These are phyloP conservation scores for Dromococcyx pavoninus DNA, from an alignment of 2,797 vertebrate genomes.

Conservation along the genomic window DNA sequence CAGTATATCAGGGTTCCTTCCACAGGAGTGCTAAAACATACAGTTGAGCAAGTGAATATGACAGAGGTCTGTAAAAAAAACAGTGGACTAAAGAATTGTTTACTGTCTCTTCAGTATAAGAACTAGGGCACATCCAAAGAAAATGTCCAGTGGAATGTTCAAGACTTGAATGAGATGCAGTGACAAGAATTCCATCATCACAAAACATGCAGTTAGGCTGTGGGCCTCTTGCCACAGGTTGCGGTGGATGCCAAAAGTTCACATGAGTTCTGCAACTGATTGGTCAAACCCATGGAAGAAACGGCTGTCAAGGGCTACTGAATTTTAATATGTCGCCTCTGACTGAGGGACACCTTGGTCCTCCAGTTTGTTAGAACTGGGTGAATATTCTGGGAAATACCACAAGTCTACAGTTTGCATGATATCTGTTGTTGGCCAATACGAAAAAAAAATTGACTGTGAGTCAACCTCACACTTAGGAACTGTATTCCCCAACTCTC, in stretches of 20 bases:
- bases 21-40: background rate
- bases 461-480: background rate
- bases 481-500: background rate
- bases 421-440: background rate
- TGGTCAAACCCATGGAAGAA: background rate
- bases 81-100: background rate
- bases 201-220: background rate
- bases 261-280: background rate
- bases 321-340: background rate
- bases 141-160: rapidly evolving
- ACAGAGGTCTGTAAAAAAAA: background rate
- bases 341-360: background rate
- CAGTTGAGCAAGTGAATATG: background rate
- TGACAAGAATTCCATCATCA: background rate
- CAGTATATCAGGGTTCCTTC: background rate
- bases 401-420: background rate
- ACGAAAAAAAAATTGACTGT: background rate
- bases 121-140: background rate
- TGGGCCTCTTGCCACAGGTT: background rate
- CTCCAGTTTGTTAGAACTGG: background rate
- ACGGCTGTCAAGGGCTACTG: background rate
- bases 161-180: background rate
- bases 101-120: background rate
- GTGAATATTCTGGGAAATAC: background rate
- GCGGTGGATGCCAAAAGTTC: background rate